Evolutionary conservation across 2,797 vertebrate genomes (phyloP).

Genomic region (Parauchenoglanis ngamensis): DNA sequence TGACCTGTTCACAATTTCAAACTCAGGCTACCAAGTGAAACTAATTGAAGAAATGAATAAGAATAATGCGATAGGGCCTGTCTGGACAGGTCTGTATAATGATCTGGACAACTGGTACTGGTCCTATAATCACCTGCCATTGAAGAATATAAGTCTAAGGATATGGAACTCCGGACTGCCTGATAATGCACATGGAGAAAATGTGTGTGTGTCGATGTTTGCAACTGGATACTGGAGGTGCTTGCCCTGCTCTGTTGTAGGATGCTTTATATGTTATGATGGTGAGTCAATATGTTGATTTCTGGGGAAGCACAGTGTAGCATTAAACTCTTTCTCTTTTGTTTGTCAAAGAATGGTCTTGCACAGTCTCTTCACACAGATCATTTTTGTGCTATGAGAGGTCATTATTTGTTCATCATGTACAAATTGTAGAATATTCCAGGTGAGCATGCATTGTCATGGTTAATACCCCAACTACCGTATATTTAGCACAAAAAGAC

Average conservation of each 20-base stretch:
- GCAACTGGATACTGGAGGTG: neutral
- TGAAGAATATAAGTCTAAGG: slow-evolving; percentile 13
- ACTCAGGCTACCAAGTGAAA: no score
- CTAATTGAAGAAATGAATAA: neutral
- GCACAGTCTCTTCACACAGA: no score
- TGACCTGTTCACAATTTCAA: neutral
- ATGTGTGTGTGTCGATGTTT: neutral
- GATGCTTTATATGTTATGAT: slow-evolving; percentile 25
- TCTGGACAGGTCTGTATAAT: slow-evolving; percentile 60
- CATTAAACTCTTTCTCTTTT: no score
- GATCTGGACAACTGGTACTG: slow-evolving; percentile 54
- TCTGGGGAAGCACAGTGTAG: neutral
- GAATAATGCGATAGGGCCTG: neutral
- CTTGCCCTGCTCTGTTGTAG: rapidly evolving
- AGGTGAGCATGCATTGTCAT: no score
- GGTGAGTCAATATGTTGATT: neutral
- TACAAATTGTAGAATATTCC: no score
- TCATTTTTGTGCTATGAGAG: no score
- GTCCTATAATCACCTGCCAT: slow-evolving; percentile 43
- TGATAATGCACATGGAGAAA: rapidly evolving
- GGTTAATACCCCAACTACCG: no score
- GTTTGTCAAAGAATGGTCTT: no score
- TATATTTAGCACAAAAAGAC: no score
- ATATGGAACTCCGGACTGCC: rapidly evolving
- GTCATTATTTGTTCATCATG: no score